Conservation (phyloP, 2,797 vertebrate genomes). For the Tachyglossus aculeatus region DNA sequence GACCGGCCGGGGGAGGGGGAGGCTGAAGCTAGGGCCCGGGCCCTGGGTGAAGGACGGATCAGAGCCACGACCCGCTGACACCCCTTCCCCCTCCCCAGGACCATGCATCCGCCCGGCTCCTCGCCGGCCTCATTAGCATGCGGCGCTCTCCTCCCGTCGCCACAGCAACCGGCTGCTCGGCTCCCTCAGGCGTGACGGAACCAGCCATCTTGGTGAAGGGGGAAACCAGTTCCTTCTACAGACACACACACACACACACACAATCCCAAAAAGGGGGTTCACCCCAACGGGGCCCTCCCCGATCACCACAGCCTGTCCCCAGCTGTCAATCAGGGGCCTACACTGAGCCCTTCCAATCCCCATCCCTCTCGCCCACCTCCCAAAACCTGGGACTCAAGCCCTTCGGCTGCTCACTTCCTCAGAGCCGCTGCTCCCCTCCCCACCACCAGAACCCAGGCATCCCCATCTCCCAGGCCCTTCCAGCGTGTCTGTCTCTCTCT, state of each 20-base stretch:
- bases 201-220: conserved; percentile 61
- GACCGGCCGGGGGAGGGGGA: neutral
- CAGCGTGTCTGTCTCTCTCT: neutral
- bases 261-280: too few species aligned
- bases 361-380: neutral
- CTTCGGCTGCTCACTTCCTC: neutral
- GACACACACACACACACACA: neutral
- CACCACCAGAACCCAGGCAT: neutral
- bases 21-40: neutral
- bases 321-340: too few species aligned
- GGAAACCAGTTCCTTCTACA: conserved; percentile 28
- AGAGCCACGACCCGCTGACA: too few species aligned
- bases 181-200: conserved; percentile 67
- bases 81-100: conserved; percentile 14
- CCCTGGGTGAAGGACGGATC: neutral
- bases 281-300: conserved; percentile 10
- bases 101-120: conserved; percentile 48
- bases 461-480: neutral
- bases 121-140: conserved; percentile 61
- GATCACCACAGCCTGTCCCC: neutral
- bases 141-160: conserved; percentile 60
- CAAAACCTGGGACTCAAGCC: neutral
- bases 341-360: too few species aligned
- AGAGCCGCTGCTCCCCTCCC: neutral
- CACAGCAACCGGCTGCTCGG: conserved; percentile 71